phyloP scores from a whole-genome alignment of 2,797 vertebrate genomes.

The Danio kyathit region DNA sequence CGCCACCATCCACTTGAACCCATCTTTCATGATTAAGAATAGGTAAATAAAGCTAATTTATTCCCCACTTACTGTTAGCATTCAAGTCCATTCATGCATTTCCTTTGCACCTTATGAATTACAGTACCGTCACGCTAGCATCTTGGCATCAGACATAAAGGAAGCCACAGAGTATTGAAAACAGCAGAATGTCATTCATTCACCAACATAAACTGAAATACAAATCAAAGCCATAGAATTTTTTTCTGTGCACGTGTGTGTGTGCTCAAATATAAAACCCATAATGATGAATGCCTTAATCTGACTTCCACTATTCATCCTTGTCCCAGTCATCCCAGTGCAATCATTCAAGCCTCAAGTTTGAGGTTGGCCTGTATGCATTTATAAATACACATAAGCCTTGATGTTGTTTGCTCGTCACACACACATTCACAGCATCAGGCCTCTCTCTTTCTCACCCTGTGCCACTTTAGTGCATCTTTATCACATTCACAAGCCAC shows the following conservation, averaged over 20 bases:
- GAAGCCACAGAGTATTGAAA: slow-evolving; percentile 11
- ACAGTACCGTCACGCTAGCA: not conserved
- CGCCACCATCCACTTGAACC: not conserved
- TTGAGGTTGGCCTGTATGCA: not conserved
- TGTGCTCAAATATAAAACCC: not conserved
- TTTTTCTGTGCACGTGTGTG: too few relatives aligned
- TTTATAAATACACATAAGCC: slow-evolving; percentile 12
- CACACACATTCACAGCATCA: slow-evolving; percentile 2
- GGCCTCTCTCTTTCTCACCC: not conserved
- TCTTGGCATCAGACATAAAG: not conserved
- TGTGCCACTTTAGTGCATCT: slow-evolving; percentile 39
- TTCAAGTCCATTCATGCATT: slow-evolving; percentile 37
- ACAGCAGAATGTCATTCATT: not conserved
- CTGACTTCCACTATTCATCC: not conserved
- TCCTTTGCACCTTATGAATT: slow-evolving; percentile 19
- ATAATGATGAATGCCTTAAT: slow-evolving; percentile 1
- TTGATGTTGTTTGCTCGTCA: slow-evolving; percentile 12
- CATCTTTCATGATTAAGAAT: slow-evolving; percentile 18
- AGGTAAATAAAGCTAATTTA: slow-evolving; percentile 32
- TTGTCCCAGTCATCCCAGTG: not conserved
- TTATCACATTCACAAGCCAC: slow-evolving; percentile 52
- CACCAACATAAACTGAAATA: not conserved
- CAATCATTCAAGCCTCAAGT: slow-evolving; percentile 14
- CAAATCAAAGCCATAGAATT: not conserved
- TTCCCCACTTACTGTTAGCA: slow-evolving; percentile 16